phyloP scores from a whole-genome alignment of 2,888 invertebrate genomes.

The Philereme transversata region DNA sequence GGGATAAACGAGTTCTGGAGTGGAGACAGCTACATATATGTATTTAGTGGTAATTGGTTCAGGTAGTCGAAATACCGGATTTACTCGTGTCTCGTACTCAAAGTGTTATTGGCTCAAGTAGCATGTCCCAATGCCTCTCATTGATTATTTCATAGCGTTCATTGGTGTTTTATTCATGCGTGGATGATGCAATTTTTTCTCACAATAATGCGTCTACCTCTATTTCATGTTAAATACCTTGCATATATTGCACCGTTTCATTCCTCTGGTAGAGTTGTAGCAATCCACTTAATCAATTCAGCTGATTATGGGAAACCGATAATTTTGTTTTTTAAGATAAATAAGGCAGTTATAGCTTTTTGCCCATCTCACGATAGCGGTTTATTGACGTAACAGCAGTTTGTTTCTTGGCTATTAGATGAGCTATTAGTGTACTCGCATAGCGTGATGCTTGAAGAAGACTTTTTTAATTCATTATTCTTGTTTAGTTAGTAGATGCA shows the following conservation, averaged over 20 bases:
- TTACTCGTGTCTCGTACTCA: too few relatives aligned
- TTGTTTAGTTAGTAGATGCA: neutral
- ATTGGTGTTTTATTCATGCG: neutral
- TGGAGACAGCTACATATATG: too few relatives aligned
- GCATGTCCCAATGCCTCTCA: too few relatives aligned
- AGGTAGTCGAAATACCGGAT: too few relatives aligned
- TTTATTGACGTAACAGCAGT: constrained; percentile 17
- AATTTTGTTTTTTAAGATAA: constrained; percentile 6
- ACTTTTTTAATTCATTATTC: constrained; percentile 9
- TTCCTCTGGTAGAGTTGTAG: constrained; percentile 40
- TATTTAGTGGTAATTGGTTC: too few relatives aligned
- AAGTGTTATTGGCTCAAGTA: too few relatives aligned
- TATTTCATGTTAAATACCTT: constrained; percentile 24
- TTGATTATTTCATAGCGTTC: too few relatives aligned
- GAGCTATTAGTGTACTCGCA: too few relatives aligned
- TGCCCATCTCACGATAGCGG: constrained; percentile 11
- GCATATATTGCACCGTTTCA: constrained; percentile 31
- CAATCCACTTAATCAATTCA: constrained; percentile 36
- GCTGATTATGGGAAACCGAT: constrained; percentile 38
- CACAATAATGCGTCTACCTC: constrained; percentile 3
- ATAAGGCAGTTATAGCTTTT: constrained; percentile 10
- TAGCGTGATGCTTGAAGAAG: constrained; percentile 1
- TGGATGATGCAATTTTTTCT: constrained; percentile 11
- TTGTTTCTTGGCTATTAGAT: constrained; percentile 4
- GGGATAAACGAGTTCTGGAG: too few relatives aligned